Conservation (phyloP, 1,140 invertebrate species). For the Teleopsis dalmanni region DNA sequence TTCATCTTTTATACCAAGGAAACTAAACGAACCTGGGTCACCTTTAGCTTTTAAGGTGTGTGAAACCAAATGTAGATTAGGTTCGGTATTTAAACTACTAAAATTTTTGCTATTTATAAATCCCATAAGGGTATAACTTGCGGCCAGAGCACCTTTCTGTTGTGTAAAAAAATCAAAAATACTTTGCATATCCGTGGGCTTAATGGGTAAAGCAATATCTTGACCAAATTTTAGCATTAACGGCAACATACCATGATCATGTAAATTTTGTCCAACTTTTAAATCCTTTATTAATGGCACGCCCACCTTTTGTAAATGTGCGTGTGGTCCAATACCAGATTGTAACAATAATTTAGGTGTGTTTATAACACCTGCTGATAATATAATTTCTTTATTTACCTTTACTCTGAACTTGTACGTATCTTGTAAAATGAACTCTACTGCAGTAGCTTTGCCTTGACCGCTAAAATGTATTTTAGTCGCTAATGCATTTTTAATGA, state of each 20-base stretch:
- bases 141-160: conserved; percentile 18
- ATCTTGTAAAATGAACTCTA: conserved; percentile 63
- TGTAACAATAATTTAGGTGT: conserved; percentile 56
- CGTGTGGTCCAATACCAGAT: conserved; percentile 42
- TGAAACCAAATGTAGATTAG: conserved; percentile 32
- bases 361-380: conserved; percentile 50
- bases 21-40: conserved; percentile 19
- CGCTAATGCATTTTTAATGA: conserved; percentile 63
- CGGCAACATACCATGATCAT: conserved; percentile 51
- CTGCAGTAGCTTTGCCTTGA: conserved; percentile 58
- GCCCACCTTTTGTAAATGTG: conserved; percentile 34
- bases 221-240: conserved; percentile 22
- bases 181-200: background rate
- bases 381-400: conserved; percentile 37
- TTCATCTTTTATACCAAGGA: conserved; percentile 35
- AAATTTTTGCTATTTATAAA: conserved; percentile 31
- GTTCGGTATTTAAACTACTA: conserved; percentile 15
- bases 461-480: conserved; percentile 65
- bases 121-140: conserved; percentile 32
- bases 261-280: conserved; percentile 64
- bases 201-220: background rate
- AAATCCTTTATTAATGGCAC: conserved; percentile 50
- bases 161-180: conserved; percentile 12
- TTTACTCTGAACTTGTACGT: conserved; percentile 12
- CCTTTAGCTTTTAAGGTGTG: conserved; percentile 38